A percentile compares a stretch with the other conserved stretches of the same genome.
Conservation (phyloP, 2,797 vertebrate species). For the Morelia viridis region DNA sequence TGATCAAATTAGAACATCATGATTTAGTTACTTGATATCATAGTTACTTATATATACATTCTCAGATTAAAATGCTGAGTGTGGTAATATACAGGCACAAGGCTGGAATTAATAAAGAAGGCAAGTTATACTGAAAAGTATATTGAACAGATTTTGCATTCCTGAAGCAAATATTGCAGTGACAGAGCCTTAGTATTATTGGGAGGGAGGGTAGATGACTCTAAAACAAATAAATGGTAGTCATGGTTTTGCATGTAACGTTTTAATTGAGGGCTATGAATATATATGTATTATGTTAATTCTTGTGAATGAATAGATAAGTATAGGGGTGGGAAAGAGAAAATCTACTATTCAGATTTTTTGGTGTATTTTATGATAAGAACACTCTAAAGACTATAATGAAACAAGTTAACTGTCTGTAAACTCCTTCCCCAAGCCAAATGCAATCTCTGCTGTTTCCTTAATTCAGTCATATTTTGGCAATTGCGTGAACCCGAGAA, state of each 20-base stretch:
- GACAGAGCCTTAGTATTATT: neutral
- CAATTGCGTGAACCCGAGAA: neutral
- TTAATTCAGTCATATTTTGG: neutral
- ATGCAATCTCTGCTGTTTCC: neutral
- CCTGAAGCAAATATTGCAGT: neutral
- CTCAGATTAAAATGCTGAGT: neutral
- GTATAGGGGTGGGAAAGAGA: neutral
- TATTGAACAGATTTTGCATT: neutral
- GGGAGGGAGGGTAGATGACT: neutral
- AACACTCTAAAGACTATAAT: neutral
- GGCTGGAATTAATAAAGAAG: neutral
- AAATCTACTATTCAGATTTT: neutral
- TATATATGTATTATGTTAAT: rapidly evolving
- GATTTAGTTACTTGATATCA: neutral
- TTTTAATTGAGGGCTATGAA: neutral
- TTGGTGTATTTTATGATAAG: neutral
- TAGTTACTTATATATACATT: neutral
- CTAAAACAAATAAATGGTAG: neutral
- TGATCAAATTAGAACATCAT: conserved; percentile 29
- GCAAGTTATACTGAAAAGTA: neutral
- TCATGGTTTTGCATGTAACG: conserved; percentile 8
- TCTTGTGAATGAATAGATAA: neutral
- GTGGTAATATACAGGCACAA: neutral
- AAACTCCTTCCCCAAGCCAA: neutral
- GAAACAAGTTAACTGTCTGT: conserved; percentile 19